phyloP scores from a whole-genome alignment of 2,888 invertebrate genomes.

The Camptogramma bilineatum region DNA sequence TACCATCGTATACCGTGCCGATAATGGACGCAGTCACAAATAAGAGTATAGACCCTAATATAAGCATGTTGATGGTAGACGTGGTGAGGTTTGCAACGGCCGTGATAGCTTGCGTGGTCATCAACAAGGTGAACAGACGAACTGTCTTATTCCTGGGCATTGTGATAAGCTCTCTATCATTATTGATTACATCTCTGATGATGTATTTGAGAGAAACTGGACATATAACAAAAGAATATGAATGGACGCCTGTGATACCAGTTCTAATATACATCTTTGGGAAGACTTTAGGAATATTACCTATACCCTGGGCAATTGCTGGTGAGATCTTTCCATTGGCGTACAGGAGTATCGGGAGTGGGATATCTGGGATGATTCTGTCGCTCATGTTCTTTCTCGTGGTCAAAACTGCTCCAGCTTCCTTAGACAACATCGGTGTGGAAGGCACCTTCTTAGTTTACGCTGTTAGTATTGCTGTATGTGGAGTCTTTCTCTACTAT shows the following conservation, averaged over 20 bases:
- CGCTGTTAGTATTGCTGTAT: slow-evolving; percentile 82
- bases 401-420: slow-evolving; percentile 87
- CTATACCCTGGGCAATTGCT: slow-evolving; percentile 90
- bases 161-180: slow-evolving; percentile 82
- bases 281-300: slow-evolving; percentile 85
- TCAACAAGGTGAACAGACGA: slow-evolving; percentile 86
- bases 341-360: slow-evolving; percentile 87
- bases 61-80: slow-evolving; percentile 88
- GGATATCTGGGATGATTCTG: slow-evolving; percentile 86
- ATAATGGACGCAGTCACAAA: slow-evolving; percentile 87
- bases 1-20: slow-evolving; percentile 88
- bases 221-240: slow-evolving; percentile 62
- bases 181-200: slow-evolving; percentile 79
- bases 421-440: slow-evolving; percentile 82
- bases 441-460: slow-evolving; percentile 87
- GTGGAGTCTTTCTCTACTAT: slow-evolving; percentile 84
- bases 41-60: slow-evolving; percentile 84
- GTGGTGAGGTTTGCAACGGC: slow-evolving; percentile 86
- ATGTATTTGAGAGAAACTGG: slow-evolving; percentile 70
- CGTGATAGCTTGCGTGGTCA: slow-evolving; percentile 85
- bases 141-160: slow-evolving; percentile 87
- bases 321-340: slow-evolving; percentile 89
- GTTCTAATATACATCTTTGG: slow-evolving; percentile 85
- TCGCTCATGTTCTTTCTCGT: slow-evolving; percentile 88
- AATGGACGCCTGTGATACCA: slow-evolving; percentile 80